Conservation (phyloP, 2,113 vertebrate genomes). For the Phylloscopus trochiloides region DNA sequence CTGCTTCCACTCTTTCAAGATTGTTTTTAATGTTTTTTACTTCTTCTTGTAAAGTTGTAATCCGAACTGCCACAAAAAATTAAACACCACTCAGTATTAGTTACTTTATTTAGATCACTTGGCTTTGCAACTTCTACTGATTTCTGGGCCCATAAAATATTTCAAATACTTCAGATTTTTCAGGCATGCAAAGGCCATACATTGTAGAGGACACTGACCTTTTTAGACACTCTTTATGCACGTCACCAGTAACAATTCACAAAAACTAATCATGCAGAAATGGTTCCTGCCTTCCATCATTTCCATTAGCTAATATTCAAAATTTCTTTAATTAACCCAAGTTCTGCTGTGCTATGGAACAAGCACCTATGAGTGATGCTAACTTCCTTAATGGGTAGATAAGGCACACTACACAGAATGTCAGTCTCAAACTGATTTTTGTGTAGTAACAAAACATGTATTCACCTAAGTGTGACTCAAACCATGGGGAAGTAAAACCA, state of each 20-base stretch:
- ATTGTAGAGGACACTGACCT: neutral
- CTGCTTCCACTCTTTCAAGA: conserved; percentile 87
- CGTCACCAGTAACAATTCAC: neutral
- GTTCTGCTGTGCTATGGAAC: neutral
- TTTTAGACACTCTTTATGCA: neutral
- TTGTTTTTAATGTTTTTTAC: conserved; percentile 87
- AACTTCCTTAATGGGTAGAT: neutral
- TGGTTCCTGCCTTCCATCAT: neutral
- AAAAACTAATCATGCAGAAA: neutral
- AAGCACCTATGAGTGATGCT: neutral
- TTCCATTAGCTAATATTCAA: neutral
- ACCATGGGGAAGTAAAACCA: neutral
- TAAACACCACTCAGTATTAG: neutral
- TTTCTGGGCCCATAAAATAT: neutral
- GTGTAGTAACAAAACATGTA: neutral
- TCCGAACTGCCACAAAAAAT: conserved; percentile 78
- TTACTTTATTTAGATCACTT: neutral
- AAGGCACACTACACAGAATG: neutral
- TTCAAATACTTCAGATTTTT: neutral
- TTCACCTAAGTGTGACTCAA: neutral
- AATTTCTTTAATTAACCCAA: neutral
- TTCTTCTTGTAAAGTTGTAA: conserved; percentile 91
- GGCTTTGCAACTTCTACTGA: neutral
- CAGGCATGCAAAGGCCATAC: neutral
- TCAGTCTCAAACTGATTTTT: neutral